phyloP scores from a whole-genome alignment of 92 coral and sea anemone species.

The Actinostola sp. region DNA sequence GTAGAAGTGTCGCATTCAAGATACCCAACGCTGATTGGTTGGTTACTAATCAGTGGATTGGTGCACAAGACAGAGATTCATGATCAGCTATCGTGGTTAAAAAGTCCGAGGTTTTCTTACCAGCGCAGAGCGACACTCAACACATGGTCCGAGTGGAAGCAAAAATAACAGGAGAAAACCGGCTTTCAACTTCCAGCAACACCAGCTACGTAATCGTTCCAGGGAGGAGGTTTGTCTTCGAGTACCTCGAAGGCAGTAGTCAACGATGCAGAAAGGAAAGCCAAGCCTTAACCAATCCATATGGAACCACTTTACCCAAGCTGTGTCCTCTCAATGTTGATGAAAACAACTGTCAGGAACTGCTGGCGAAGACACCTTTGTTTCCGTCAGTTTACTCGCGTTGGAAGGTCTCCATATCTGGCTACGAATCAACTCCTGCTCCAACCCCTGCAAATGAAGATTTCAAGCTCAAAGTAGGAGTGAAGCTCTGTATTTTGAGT shows the following conservation, averaged over 20 bases:
- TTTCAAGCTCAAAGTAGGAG: slow-evolving; percentile 35
- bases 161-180: slow-evolving; percentile 17
- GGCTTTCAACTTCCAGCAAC: slow-evolving; percentile 12
- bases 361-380: slow-evolving; percentile 36
- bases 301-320: slow-evolving; percentile 36
- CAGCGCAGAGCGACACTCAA: slow-evolving; percentile 12
- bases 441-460: slow-evolving; percentile 26
- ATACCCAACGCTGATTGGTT: slow-evolving; percentile 44
- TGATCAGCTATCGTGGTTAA: slow-evolving; percentile 35
- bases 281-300: slow-evolving; percentile 33
- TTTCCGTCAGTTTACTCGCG: slow-evolving; percentile 40
- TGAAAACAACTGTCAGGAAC: slow-evolving; percentile 46
- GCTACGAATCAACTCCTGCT: slow-evolving; percentile 28
- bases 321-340: slow-evolving; percentile 38
- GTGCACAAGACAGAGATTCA: slow-evolving; percentile 14
- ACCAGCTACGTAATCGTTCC: slow-evolving; percentile 41
- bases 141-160: slow-evolving; percentile 27
- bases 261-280: slow-evolving; percentile 25
- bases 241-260: slow-evolving; percentile 38
- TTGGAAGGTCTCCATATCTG: slow-evolving; percentile 29
- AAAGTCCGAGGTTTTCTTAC: slow-evolving; percentile 39
- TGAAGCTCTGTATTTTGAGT: slow-evolving; percentile 34
- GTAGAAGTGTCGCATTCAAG: slow-evolving; percentile 23
- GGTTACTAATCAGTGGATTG: slow-evolving; percentile 36
- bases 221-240: slow-evolving; percentile 9